A percentile compares a stretch with the other conserved stretches of the same genome.
These are phyloP conservation scores for Melikaiella ostensackeni DNA, from an alignment of 2,888 invertebrate genomes.

Conservation along the genomic window DNA sequence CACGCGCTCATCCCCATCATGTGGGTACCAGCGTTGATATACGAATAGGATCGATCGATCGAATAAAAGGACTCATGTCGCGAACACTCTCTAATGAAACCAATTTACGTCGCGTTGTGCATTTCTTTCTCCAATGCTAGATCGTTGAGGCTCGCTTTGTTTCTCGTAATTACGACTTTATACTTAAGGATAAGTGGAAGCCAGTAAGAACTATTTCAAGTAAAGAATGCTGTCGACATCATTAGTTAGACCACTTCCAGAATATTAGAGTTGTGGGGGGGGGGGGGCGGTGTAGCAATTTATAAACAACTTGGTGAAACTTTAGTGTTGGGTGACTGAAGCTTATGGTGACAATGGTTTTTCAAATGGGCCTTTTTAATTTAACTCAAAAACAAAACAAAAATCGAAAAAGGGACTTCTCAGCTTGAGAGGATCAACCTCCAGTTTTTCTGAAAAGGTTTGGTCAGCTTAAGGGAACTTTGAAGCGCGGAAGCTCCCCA, in stretches of 20 bases:
- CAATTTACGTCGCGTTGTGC: not conserved
- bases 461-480: constrained; percentile 15
- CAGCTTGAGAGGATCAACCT: not conserved
- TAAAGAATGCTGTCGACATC: not conserved
- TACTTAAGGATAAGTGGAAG: not conserved
- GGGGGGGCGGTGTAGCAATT: too few species aligned
- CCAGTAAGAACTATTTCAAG: not conserved
- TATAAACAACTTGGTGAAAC: too few species aligned
- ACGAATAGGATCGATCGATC: constrained; percentile 48
- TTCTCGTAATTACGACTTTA: not conserved
- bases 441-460: not conserved
- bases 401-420: not conserved
- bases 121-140: not conserved
- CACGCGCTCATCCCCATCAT: constrained; percentile 40
- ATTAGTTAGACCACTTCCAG: too few species aligned
- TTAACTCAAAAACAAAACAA: too few species aligned
- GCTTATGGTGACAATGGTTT: too few species aligned
- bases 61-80: constrained; percentile 12
- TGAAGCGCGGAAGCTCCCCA: not conserved
- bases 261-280: too few species aligned
- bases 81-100: not conserved
- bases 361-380: too few species aligned
- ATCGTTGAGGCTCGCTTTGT: constrained; percentile 1
- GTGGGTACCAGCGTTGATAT: constrained; percentile 42
- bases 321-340: too few species aligned